Evolutionary conservation across 2,113 vertebrate genomes (phyloP).

Genomic region (Anseranas semipalmata): DNA sequence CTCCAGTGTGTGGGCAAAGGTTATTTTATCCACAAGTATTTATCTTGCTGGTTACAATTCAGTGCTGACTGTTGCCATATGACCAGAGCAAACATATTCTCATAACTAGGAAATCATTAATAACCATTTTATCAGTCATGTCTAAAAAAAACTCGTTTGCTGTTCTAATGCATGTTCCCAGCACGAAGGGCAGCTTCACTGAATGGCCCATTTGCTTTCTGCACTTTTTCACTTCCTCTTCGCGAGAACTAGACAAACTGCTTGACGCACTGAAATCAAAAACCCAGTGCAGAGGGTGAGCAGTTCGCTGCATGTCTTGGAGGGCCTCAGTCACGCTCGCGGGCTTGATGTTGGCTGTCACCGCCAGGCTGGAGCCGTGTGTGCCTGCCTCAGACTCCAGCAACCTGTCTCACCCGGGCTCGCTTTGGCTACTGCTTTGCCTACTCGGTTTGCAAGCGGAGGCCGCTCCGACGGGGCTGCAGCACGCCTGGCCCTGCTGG

Average conservation of each 20-base stretch:
- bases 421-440: constrained; percentile 22
- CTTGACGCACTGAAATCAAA: neutral
- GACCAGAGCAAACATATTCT: constrained; percentile 31
- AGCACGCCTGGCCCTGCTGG: accelerated
- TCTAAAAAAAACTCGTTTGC: neutral
- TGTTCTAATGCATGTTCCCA: neutral
- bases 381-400: neutral
- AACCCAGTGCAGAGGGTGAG: neutral
- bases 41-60: constrained; percentile 25
- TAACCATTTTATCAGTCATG: neutral
- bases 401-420: neutral
- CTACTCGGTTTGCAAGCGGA: neutral
- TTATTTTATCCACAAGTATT: constrained; percentile 27
- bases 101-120: constrained; percentile 3
- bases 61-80: neutral
- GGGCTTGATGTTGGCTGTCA: neutral
- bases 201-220: neutral
- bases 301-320: neutral
- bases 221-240: neutral
- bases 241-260: neutral
- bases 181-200: neutral
- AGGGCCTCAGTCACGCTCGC: accelerated
- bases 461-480: neutral
- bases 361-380: constrained; percentile 21
- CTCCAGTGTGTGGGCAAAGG: neutral